phyloP scores from a whole-genome alignment of 1,140 invertebrate species.

The Ostrea edulis region DNA sequence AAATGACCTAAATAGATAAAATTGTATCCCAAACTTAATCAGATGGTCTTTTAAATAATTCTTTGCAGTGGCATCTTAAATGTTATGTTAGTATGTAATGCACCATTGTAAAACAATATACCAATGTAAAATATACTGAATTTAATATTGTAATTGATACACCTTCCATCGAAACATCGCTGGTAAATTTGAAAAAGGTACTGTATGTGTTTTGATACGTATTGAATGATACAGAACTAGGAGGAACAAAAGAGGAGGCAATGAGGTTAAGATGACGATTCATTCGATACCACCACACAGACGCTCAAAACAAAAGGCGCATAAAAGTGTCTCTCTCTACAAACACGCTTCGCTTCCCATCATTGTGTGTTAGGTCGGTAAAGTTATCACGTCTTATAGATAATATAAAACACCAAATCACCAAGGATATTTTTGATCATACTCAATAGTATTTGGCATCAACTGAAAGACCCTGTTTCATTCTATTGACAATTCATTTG shows the following conservation, averaged over 20 bases:
- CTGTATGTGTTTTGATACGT: slow-evolving; percentile 19
- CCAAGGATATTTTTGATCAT: slow-evolving; percentile 29
- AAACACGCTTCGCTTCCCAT: not conserved
- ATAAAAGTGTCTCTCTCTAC: slow-evolving; percentile 14
- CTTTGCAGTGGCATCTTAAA: slow-evolving; percentile 12
- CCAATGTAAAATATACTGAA: not conserved
- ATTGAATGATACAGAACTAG: slow-evolving; percentile 4
- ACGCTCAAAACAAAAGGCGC: slow-evolving; percentile 4
- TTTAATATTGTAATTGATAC: slow-evolving; percentile 32
- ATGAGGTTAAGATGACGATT: not conserved
- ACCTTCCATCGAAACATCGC: not conserved
- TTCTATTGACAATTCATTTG: not conserved
- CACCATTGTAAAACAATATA: slow-evolving; percentile 22
- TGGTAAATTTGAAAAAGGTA: not conserved
- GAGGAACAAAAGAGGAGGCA: not conserved
- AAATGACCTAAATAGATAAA: slow-evolving; percentile 29
- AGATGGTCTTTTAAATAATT: slow-evolving; percentile 25
- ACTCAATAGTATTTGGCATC: slow-evolving; percentile 18
- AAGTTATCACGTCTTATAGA: slow-evolving; percentile 24
- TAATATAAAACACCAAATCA: slow-evolving; percentile 35
- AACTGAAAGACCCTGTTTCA: not conserved
- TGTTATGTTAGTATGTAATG: not conserved
- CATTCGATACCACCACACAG: slow-evolving; percentile 16
- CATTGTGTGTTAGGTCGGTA: not conserved
- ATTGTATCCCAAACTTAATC: not conserved